Conservation (phyloP, 2,113 vertebrate genomes). For the Siniperca knerii region DNA sequence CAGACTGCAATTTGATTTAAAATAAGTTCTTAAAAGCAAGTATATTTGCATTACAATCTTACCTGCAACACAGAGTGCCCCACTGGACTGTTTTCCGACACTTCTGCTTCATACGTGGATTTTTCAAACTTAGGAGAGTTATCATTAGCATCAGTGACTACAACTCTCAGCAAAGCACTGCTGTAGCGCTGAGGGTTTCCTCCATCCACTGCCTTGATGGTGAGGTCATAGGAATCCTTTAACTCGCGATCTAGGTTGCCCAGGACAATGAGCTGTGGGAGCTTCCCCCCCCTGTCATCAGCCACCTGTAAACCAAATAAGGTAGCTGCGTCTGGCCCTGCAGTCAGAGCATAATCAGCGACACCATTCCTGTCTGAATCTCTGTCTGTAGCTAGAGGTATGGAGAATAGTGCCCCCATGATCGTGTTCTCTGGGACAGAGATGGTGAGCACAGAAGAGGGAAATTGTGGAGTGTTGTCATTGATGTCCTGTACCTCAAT, state of each 20-base stretch:
- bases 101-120: conserved; percentile 91
- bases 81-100: conserved; percentile 95
- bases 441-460: conserved; percentile 93
- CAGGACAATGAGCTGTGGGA: conserved; percentile 97
- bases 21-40: background rate
- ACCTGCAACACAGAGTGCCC: conserved; percentile 98
- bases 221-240: conserved; percentile 97
- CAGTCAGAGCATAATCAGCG: conserved; percentile 92
- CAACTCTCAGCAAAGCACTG: conserved; percentile 94
- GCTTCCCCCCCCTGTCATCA: conserved; percentile 95
- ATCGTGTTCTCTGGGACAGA: conserved; percentile 97
- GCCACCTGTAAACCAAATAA: conserved; percentile 97
- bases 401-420: conserved; percentile 92
- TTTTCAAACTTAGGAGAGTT: conserved; percentile 95
- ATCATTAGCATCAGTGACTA: conserved; percentile 96
- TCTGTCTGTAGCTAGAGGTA: conserved; percentile 93
- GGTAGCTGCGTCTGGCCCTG: conserved; percentile 91
- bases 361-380: conserved; percentile 94
- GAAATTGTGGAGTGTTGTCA: conserved; percentile 98
- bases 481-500: conserved; percentile 98
- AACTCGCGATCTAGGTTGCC: conserved; percentile 95
- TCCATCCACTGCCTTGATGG: conserved; percentile 96
- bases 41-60: conserved; percentile 52
- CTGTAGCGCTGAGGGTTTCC: conserved; percentile 93
- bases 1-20: background rate